phyloP scores from a whole-genome alignment of 2,113 vertebrate species.

The Eolophus roseicapilla region DNA sequence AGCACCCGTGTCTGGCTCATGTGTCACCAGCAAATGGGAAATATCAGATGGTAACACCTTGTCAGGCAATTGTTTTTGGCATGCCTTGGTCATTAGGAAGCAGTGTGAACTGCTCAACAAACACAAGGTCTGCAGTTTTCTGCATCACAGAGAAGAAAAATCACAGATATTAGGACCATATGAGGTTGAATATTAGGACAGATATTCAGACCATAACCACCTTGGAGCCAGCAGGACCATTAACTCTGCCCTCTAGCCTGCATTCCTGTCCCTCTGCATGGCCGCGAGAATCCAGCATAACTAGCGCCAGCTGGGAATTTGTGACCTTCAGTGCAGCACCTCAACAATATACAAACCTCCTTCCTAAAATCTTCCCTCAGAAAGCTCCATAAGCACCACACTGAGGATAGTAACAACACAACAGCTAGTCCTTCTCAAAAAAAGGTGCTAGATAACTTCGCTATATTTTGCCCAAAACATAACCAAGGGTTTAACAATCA shows the following conservation, averaged over 20 bases:
- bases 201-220: background rate
- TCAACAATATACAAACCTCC: background rate
- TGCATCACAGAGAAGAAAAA: background rate
- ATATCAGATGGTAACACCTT: background rate
- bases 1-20: background rate
- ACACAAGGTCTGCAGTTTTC: background rate
- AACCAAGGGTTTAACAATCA: constrained; percentile 29
- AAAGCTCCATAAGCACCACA: background rate
- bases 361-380: constrained; percentile 2
- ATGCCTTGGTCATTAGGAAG: background rate
- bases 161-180: background rate
- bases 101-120: background rate
- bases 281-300: rapidly evolving
- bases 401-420: background rate
- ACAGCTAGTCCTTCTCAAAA: background rate
- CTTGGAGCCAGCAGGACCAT: background rate
- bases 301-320: background rate
- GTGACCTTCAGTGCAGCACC: background rate
- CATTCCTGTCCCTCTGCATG: background rate
- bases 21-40: background rate
- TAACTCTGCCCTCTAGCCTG: background rate
- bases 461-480: background rate
- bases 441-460: constrained; percentile 5
- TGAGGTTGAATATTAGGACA: background rate
- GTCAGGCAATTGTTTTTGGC: background rate